Conservation (phyloP, 2,113 vertebrate species). For the Excalfactoria chinensis region DNA sequence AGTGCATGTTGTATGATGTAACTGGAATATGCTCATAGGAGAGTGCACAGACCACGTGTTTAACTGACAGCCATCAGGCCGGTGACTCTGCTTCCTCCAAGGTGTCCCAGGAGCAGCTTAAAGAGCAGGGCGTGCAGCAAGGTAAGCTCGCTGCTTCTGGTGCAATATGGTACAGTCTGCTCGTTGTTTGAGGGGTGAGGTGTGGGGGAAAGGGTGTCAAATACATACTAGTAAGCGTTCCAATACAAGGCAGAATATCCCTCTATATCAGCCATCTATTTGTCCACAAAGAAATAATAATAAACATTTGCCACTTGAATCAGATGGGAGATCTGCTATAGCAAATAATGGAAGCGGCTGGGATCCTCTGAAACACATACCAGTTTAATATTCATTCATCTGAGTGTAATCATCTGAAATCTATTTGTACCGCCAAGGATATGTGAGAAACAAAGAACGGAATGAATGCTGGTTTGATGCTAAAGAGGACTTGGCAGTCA, state of each 20-base stretch:
- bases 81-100: not conserved
- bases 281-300: not conserved
- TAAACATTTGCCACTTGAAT: not conserved
- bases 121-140: not conserved
- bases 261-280: not conserved
- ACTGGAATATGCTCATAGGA: not conserved
- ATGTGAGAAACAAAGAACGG: slow-evolving; percentile 2
- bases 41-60: not conserved
- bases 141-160: slow-evolving; percentile 1
- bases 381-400: not conserved
- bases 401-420: not conserved
- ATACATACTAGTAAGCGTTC: not conserved
- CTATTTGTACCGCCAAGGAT: slow-evolving; percentile 47
- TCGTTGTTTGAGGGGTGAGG: not conserved
- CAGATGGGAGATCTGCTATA: not conserved
- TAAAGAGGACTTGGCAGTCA: slow-evolving; percentile 55
- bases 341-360: not conserved
- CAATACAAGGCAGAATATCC: not conserved
- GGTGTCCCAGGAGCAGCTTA: not conserved
- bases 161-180: not conserved
- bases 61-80: not conserved
- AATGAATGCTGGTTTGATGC: slow-evolving; percentile 78
- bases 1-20: not conserved
- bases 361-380: not conserved
- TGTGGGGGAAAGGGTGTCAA: not conserved